Evolutionary conservation across 30 jellyfish, hydroid and myxozoan species (phyloP).

Genomic region (Aurelia sp.): DNA sequence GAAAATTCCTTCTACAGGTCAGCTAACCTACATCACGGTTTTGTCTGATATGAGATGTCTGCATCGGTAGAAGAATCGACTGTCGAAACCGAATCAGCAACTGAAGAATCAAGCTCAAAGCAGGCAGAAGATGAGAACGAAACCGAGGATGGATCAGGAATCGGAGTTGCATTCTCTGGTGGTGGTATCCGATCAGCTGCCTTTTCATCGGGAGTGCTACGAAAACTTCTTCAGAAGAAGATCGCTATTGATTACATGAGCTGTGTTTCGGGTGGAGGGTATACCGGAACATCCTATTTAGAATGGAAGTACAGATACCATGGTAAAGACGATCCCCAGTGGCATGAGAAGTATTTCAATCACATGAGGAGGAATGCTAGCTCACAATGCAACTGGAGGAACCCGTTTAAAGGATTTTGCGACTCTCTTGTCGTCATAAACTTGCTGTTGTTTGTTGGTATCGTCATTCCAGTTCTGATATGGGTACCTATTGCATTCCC

Average conservation of each 20-base stretch:
- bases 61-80: no score
- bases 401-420: conserved; percentile 54
- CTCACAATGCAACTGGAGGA: conserved; percentile 79
- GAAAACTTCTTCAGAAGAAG: conserved; percentile 67
- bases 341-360: conserved; percentile 87
- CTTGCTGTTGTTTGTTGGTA: conserved; percentile 56
- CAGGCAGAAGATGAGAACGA: no score
- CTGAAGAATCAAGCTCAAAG: no score
- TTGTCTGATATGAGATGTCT: no score
- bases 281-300: conserved; percentile 77
- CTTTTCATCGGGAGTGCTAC: conserved; percentile 79
- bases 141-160: not conserved
- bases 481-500: conserved; percentile 89
- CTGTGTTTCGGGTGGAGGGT: conserved; percentile 89
- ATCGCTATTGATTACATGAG: conserved; percentile 71
- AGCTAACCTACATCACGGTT: no score
- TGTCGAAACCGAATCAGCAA: no score
- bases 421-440: conserved; percentile 40
- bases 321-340: conserved; percentile 71
- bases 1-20: no score
- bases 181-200: conserved; percentile 94
- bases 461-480: conserved; percentile 60
- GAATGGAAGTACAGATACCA: conserved; percentile 85
- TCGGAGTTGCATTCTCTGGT: conserved; percentile 85
- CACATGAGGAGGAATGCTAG: conserved; percentile 75